A percentile compares a stretch with the other conserved stretches of the same genome.
phyloP scores from a whole-genome alignment of 1,140 invertebrate species.

The Lordiphosa collinella region DNA sequence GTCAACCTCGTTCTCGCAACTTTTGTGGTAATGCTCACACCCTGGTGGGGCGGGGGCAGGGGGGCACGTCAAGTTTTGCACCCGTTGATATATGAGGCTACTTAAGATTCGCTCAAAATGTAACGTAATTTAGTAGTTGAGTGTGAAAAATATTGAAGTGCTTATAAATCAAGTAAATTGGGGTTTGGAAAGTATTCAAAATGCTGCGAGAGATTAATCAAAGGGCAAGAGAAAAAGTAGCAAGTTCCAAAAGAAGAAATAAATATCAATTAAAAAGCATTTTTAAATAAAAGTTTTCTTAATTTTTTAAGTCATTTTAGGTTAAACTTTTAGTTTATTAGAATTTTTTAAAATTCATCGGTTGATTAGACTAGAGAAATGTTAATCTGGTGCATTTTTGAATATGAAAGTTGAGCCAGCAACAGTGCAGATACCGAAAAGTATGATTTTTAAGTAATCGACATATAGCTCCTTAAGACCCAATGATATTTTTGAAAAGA shows the following conservation, averaged over 20 bases:
- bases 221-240: background rate
- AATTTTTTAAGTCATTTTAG: too few relatives aligned
- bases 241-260: too few relatives aligned
- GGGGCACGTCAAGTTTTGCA: slow-evolving; percentile 39
- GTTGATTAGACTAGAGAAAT: too few relatives aligned
- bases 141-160: slow-evolving; percentile 43
- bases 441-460: too few relatives aligned
- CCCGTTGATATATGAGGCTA: slow-evolving; percentile 63
- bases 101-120: slow-evolving; percentile 48
- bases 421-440: too few relatives aligned
- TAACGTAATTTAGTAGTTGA: slow-evolving; percentile 55
- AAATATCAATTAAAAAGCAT: background rate
- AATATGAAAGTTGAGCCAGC: too few relatives aligned
- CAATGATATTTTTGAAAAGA: too few relatives aligned
- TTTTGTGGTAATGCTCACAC: slow-evolving; percentile 56
- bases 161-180: slow-evolving; percentile 42
- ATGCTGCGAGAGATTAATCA: slow-evolving; percentile 35
- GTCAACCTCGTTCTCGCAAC: slow-evolving; percentile 66
- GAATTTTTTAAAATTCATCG: too few relatives aligned
- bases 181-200: slow-evolving; percentile 23
- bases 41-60: background rate
- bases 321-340: too few relatives aligned
- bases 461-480: too few relatives aligned
- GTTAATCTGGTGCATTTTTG: too few relatives aligned
- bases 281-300: too few relatives aligned